Conservation (phyloP, 2,113 vertebrate genomes). For the Lates calcarifer region DNA sequence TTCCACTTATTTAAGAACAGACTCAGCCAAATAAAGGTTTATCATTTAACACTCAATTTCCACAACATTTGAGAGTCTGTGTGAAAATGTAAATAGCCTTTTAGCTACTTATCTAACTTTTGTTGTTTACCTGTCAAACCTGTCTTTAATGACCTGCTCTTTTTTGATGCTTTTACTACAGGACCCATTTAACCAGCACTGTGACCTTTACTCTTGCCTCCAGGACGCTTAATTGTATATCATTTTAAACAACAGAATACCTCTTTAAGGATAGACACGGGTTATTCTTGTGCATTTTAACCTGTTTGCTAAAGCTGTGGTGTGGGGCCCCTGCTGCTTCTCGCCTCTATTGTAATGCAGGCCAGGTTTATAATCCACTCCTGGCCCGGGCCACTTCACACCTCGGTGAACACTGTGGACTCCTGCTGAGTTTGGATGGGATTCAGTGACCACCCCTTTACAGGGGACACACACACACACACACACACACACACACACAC, state of each 20-base stretch:
- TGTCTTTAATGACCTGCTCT: slow-evolving; percentile 66
- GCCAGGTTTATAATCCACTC: slow-evolving; percentile 69
- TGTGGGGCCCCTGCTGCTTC: slow-evolving; percentile 60
- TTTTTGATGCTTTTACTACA: slow-evolving; percentile 46
- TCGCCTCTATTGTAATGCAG: slow-evolving; percentile 78
- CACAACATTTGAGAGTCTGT: slow-evolving; percentile 1
- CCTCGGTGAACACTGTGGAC: slow-evolving; percentile 63
- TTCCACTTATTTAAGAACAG: neutral
- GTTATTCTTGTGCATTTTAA: slow-evolving; percentile 50
- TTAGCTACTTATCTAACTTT: slow-evolving; percentile 25
- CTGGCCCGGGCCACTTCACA: slow-evolving; percentile 76
- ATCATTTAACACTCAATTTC: slow-evolving; percentile 25
- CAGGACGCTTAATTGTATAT: slow-evolving; percentile 65
- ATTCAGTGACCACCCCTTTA: slow-evolving; percentile 59
- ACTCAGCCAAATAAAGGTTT: neutral
- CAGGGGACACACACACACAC: slow-evolving; percentile 38
- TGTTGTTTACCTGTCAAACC: slow-evolving; percentile 53
- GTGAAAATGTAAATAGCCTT: slow-evolving; percentile 30
- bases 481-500: slow-evolving; percentile 34
- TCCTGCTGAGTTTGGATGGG: slow-evolving; percentile 69
- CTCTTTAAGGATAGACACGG: slow-evolving; percentile 48
- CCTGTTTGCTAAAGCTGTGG: slow-evolving; percentile 70
- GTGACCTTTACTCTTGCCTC: slow-evolving; percentile 64
- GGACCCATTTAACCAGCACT: slow-evolving; percentile 48
- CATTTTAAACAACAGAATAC: slow-evolving; percentile 58